A percentile compares a stretch with the other conserved stretches of the same genome.
These are phyloP conservation scores for Malurus elegans DNA, from an alignment of 2,113 vertebrate species.

Conservation along the genomic window DNA sequence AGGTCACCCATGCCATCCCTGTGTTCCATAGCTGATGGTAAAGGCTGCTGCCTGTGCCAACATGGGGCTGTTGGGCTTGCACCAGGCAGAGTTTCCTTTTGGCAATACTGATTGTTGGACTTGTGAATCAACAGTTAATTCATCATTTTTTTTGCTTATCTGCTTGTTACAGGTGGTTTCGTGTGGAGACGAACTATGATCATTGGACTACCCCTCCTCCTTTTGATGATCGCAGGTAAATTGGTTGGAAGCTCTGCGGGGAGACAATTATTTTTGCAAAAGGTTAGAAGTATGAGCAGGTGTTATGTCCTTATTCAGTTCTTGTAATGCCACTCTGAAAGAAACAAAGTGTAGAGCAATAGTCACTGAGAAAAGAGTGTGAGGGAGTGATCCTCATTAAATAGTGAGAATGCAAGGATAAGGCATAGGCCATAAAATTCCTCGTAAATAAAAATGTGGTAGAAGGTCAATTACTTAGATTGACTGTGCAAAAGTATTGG, in stretches of 20 bases:
- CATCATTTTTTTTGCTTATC: neutral
- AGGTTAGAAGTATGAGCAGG: neutral
- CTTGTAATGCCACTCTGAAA: neutral
- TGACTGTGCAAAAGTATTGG: neutral
- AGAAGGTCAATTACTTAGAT: neutral
- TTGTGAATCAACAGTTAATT: neutral
- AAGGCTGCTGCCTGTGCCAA: neutral
- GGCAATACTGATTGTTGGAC: neutral
- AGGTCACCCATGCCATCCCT: accelerated
- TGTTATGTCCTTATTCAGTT: neutral
- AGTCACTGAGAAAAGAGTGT: neutral
- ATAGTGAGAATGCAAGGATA: neutral
- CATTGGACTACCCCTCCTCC: constrained; percentile 86
- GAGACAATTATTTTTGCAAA: neutral
- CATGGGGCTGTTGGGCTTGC: neutral
- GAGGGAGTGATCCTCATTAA: neutral
- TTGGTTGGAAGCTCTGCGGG: neutral
- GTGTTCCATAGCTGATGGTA: neutral
- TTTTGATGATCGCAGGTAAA: constrained; percentile 81
- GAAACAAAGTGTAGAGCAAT: accelerated
- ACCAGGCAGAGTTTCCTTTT: neutral
- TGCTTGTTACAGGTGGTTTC: constrained; percentile 83
- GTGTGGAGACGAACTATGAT: constrained; percentile 93
- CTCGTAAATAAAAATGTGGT: neutral
- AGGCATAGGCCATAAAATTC: neutral